Percentiles rank a stretch among this genome's conserved stretches.
Evolutionary conservation across 2,797 vertebrate genomes (phyloP).

Genomic region (Rhadinocentrus ornatus): DNA sequence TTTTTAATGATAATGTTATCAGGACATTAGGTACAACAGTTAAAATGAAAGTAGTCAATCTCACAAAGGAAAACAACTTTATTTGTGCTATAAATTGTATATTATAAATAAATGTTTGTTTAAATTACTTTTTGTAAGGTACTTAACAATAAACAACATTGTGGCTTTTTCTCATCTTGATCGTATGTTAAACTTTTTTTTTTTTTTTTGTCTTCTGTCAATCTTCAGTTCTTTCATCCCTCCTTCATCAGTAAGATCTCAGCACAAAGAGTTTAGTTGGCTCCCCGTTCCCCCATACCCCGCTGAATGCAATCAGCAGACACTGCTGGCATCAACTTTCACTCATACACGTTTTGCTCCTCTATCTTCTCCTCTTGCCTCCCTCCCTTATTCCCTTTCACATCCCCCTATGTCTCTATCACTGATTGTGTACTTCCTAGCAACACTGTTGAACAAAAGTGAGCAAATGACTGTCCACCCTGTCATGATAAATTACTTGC

Average conservation of each 20-base stretch:
- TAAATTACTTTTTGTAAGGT: not conserved
- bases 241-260: slow-evolving; percentile 80
- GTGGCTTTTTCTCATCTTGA: not conserved
- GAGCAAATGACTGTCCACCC: slow-evolving; percentile 80
- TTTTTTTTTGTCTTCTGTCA: not conserved
- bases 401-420: slow-evolving; percentile 19
- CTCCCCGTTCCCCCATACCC: slow-evolving; percentile 84
- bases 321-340: slow-evolving; percentile 87
- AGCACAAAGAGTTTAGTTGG: slow-evolving; percentile 80
- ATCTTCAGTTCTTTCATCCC: slow-evolving; percentile 78
- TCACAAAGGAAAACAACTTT: not conserved
- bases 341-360: slow-evolving; percentile 53
- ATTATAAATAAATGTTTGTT: too few relatives aligned
- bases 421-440: slow-evolving; percentile 47
- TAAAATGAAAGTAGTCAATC: not conserved
- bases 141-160: not conserved
- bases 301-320: slow-evolving; percentile 91
- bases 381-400: slow-evolving; percentile 28
- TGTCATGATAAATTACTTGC: slow-evolving; percentile 85
- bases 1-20: not conserved
- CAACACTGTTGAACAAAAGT: slow-evolving; percentile 80
- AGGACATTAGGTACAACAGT: not conserved
- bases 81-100: not conserved
- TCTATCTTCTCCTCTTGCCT: slow-evolving; percentile 48
- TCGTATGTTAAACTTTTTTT: not conserved